These are phyloP conservation scores for Cecidostiba fungosa DNA, from an alignment of 2,888 invertebrate genomes.

Conservation along the genomic window DNA sequence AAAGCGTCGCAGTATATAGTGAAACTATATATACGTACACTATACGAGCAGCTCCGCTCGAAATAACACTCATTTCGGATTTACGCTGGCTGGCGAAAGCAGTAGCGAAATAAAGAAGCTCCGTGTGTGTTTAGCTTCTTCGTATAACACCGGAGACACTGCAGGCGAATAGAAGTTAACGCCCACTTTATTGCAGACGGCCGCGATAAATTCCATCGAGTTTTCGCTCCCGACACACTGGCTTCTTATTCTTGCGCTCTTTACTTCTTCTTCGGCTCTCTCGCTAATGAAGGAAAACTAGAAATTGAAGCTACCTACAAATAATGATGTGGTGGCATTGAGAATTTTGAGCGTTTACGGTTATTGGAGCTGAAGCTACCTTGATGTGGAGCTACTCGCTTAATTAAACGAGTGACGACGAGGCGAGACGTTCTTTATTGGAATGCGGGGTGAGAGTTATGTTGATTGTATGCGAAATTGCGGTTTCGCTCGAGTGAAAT, in stretches of 20 bases:
- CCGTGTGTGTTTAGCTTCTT: conserved; percentile 24
- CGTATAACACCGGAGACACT: not conserved
- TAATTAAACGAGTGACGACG: not conserved
- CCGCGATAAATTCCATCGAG: conserved; percentile 64
- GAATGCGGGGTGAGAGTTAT: not conserved
- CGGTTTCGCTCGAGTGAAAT: not conserved
- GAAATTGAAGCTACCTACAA: not conserved
- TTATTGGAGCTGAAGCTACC: not conserved
- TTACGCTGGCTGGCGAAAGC: conserved; percentile 40
- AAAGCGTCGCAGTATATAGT: conserved; percentile 14
- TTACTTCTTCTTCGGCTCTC: conserved; percentile 4
- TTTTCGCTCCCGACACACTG: conserved; percentile 51
- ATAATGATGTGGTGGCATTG: not conserved
- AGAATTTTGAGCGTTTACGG: conserved; percentile 10
- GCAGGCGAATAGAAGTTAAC: conserved; percentile 56
- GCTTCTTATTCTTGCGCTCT: conserved; percentile 36
- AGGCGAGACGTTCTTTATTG: not conserved
- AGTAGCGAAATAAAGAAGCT: conserved; percentile 53
- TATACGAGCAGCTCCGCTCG: conserved; percentile 39
- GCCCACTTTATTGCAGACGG: conserved; percentile 63
- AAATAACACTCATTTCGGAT: conserved; percentile 61
- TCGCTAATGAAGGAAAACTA: conserved; percentile 59
- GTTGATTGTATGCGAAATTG: not conserved
- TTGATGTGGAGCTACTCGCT: too few species aligned
- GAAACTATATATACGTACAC: conserved; percentile 40